Evolutionary conservation across 2,888 invertebrate genomes (phyloP), one percentile per base, ranked within the genome.

Genomic region (Druceiella hillmani): DNA sequence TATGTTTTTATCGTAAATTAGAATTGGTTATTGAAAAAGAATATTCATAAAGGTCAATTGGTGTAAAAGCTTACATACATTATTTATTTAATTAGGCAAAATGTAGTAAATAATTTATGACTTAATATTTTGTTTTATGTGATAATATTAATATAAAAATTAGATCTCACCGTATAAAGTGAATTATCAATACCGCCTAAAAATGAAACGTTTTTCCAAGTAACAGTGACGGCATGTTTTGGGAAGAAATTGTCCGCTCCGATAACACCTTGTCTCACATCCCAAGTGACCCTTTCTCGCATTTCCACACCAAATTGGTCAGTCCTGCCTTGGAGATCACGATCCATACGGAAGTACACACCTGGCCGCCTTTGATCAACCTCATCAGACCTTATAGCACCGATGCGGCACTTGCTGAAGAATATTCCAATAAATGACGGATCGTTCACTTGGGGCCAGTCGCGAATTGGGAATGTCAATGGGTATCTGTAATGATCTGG

Each of bases 171-270:
- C 67, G 66, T 75, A 55, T 69, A 81, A n/a, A 87, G 63, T 1
- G 87, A 79, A 59, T 83, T 82, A 46, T 82, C 83, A 51, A 87
- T 87, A 48, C 92, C 92, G 34, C 92, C 92, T 55, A 87, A 80
- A 59, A 93, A 93, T 0, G 92, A 88, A 65, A 95, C 84, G 62
- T 97, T 95, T 62, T 90, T 91, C 98, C 97, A 98, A 0, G 97
- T 97, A 37, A 89, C 79, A 43, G 93, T 87, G 40, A 90, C 70
- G 3, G 84, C 89, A 56, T 93, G 93, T 57, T 93, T 91, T 0
- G 97, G 93, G 48, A 81, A 76, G 65, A 97, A 98, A 2, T 85
- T 83, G 27, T 89, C 87, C 0, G 93, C 83, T 0, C 97, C 95
- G 15, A 92, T 87, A 13, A 95, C 90, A 6, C 92, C 92, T 50